Percentiles rank a stretch among this genome's conserved stretches.
phyloP scores from a whole-genome alignment of 2,113 vertebrate species.

The Phocoena phocoena region DNA sequence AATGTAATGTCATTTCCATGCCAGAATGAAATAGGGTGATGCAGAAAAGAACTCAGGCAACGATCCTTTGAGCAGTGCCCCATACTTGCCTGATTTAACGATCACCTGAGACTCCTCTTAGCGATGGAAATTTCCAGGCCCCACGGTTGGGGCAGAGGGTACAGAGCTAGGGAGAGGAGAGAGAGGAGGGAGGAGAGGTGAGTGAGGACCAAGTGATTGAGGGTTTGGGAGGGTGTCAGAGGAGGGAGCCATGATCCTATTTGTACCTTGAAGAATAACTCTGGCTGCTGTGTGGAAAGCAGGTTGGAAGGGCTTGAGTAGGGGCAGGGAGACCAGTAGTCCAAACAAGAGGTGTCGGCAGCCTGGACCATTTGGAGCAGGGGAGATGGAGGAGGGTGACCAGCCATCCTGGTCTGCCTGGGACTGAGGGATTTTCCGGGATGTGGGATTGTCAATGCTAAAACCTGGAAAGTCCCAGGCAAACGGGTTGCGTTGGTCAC shows the following conservation, averaged over 20 bases:
- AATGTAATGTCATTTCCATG: background rate
- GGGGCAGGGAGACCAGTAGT: background rate
- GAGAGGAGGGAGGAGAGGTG: too few relatives aligned
- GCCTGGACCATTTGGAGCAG: background rate
- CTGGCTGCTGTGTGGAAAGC: background rate
- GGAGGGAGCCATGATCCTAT: accelerated
- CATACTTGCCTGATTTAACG: background rate
- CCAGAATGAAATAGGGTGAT: background rate
- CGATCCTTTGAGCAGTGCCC: background rate
- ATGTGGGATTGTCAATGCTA: background rate
- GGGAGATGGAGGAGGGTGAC: background rate
- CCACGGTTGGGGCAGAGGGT: too few relatives aligned
- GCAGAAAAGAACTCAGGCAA: background rate
- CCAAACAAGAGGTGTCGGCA: background rate
- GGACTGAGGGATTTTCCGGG: background rate
- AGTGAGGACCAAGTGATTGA: background rate
- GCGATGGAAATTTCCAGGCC: background rate
- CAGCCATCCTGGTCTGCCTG: background rate
- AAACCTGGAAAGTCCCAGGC: background rate
- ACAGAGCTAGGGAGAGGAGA: too few relatives aligned
- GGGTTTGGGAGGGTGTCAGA: background rate
- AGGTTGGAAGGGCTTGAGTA: background rate
- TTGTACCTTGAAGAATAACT: background rate
- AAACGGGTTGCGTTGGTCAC: background rate
- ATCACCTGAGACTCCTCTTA: background rate